A percentile compares a stretch with the other conserved stretches of the same genome.
These are phyloP conservation scores for Trachythela sp. DNA, from an alignment of 64 coral and sea anemone genomes.

Conservation along the genomic window DNA sequence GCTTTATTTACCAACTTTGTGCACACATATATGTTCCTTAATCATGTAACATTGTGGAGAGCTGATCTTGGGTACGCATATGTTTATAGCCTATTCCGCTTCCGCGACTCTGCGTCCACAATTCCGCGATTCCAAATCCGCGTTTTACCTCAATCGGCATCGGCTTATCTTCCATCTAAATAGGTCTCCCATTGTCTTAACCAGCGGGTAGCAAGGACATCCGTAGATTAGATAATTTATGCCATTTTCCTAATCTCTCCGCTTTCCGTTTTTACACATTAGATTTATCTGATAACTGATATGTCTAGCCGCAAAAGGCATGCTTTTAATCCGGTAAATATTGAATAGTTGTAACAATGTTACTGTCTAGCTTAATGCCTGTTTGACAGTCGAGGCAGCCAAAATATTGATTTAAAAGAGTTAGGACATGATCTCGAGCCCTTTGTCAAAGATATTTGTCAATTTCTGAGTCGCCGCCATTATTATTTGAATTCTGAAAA, in stretches of 20 bases:
- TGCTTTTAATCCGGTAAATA: background rate
- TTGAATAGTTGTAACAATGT: too few relatives aligned
- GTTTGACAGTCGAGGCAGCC: too few relatives aligned
- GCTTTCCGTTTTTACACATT: background rate
- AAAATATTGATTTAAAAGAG: too few relatives aligned
- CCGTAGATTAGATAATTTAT: background rate
- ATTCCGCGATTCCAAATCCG: background rate
- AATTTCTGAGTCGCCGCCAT: too few relatives aligned
- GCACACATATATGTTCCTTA: too few relatives aligned
- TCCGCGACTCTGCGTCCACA: background rate
- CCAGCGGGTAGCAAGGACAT: background rate
- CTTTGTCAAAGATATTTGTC: too few relatives aligned
- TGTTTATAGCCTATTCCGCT: background rate
- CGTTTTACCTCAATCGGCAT: background rate
- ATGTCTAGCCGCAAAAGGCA: background rate
- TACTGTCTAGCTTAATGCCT: too few relatives aligned
- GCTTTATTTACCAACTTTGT: too few relatives aligned
- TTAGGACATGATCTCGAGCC: too few relatives aligned
- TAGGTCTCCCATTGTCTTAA: background rate
- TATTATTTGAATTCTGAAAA: too few relatives aligned
- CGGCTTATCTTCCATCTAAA: background rate
- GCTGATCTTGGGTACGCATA: too few relatives aligned
- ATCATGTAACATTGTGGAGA: too few relatives aligned
- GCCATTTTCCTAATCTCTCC: background rate
- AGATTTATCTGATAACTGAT: background rate